phyloP scores from a whole-genome alignment of 2,888 invertebrate species.

The Taenaris catops region DNA sequence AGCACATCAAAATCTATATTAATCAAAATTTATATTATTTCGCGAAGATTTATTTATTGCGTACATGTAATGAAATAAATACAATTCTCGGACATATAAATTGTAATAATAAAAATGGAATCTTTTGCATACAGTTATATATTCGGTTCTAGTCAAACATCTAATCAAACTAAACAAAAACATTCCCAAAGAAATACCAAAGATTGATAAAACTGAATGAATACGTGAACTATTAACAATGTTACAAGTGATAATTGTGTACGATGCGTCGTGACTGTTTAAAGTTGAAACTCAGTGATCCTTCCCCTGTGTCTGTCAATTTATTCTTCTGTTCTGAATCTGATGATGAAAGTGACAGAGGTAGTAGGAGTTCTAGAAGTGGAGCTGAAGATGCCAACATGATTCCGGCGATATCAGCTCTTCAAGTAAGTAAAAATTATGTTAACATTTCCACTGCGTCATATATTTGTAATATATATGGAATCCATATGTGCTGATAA shows the following conservation, averaged over 20 bases:
- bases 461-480: no score
- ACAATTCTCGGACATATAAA: no score
- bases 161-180: constrained; percentile 10
- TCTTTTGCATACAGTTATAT: no score
- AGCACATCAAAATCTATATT: no score
- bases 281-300: constrained; percentile 67
- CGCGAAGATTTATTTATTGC: no score
- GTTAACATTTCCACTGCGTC: background rate
- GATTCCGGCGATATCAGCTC: constrained; percentile 38
- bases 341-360: constrained; percentile 59
- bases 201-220: constrained; percentile 20
- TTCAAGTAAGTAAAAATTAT: constrained; percentile 41
- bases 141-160: constrained; percentile 5
- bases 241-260: constrained; percentile 27
- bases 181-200: constrained; percentile 29
- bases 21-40: no score
- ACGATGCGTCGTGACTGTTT: constrained; percentile 67
- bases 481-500: no score
- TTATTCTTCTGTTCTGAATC: constrained; percentile 64
- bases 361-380: constrained; percentile 34
- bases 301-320: constrained; percentile 49
- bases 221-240: constrained; percentile 26
- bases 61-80: no score
- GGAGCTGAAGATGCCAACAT: constrained; percentile 39
- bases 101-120: no score